Percentiles rank a stretch among this genome's conserved stretches.
Evolutionary conservation across 2,113 vertebrate genomes (phyloP).

Genomic region (Chaenocephalus aceratus): DNA sequence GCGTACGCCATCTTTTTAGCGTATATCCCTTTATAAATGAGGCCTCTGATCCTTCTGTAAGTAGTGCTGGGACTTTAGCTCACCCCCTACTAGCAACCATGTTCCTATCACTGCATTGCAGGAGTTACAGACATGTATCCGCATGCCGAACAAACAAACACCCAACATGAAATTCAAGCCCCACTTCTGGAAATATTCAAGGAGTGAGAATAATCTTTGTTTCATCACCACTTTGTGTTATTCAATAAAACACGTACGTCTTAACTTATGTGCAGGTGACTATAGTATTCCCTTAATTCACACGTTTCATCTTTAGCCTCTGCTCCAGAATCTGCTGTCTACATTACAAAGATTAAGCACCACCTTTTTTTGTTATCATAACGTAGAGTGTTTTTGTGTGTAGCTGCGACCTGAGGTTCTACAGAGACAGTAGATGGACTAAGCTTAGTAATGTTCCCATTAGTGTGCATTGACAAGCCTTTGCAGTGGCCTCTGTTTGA

Average conservation of each 20-base stretch:
- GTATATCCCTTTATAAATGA: too few relatives aligned
- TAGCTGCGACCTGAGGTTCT: conserved; percentile 3
- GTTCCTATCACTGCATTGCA: conserved; percentile 37
- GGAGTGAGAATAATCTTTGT: not conserved
- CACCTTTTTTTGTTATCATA: not conserved
- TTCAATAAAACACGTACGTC: not conserved
- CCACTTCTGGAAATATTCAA: not conserved
- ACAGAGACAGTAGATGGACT: conserved; percentile 5
- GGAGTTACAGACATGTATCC: conserved; percentile 45
- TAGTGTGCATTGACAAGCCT: conserved; percentile 37
- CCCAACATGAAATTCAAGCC: conserved; percentile 4
- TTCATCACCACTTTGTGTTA: not conserved
- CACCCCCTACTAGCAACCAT: conserved; percentile 34
- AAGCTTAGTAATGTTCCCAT: conserved; percentile 11
- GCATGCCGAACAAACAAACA: conserved; percentile 33
- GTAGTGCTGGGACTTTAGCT: conserved; percentile 28
- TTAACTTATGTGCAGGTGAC: not conserved
- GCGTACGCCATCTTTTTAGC: too few relatives aligned
- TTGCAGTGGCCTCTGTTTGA: conserved; percentile 42
- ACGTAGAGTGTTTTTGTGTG: not conserved
- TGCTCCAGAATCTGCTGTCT: conserved; percentile 8
- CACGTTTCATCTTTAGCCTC: not conserved
- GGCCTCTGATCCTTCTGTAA: conserved; percentile 45
- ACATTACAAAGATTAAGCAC: not conserved
- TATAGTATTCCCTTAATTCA: not conserved